Evolutionary conservation across 2,888 invertebrate species (phyloP).

Genomic region (Celastrina argiolus): DNA sequence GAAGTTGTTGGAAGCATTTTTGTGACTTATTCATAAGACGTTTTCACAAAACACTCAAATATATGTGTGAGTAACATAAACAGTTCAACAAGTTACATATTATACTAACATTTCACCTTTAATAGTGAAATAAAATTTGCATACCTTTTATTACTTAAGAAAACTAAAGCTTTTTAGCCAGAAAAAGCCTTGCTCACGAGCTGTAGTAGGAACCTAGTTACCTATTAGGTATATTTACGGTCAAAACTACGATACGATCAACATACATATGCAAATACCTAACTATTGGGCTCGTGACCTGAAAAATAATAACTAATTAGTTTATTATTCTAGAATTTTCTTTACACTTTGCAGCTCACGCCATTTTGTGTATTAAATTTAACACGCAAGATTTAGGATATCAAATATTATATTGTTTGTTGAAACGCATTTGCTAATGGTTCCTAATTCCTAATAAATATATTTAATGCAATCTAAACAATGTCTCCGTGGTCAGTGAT

Average conservation of each 20-base stretch:
- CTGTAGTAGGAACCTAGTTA: background rate
- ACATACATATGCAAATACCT: constrained; percentile 8
- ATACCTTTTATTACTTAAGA: no score
- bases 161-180: no score
- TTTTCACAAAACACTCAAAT: no score
- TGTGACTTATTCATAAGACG: no score
- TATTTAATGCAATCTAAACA: no score
- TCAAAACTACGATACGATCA: background rate
- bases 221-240: background rate
- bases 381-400: constrained; percentile 10
- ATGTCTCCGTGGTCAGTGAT: no score
- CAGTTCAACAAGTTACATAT: no score
- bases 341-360: background rate
- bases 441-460: background rate
- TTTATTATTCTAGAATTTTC: constrained; percentile 19
- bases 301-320: constrained; percentile 17
- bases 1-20: no score
- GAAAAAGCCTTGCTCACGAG: no score
- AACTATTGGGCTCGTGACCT: constrained; percentile 14
- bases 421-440: background rate
- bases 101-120: no score
- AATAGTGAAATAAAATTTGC: no score
- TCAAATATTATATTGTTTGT: background rate
- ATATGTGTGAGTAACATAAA: no score
- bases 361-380: background rate